A percentile compares a stretch with the other conserved stretches of the same genome.
Evolutionary conservation across 2,888 invertebrate species (phyloP).

Genomic region (Calliopum simillimum): DNA sequence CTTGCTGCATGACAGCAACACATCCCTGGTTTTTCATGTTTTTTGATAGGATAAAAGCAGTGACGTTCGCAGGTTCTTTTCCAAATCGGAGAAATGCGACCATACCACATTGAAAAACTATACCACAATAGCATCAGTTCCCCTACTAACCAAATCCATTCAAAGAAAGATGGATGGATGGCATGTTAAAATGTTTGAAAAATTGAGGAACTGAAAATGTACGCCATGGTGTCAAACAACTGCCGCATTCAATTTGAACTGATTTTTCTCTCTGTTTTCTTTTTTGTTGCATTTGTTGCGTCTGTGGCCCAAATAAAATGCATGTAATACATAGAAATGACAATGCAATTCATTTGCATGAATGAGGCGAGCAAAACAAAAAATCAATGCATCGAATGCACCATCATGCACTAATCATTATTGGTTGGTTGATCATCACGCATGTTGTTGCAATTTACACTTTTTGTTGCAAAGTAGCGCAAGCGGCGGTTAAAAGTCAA

Average conservation of each 20-base stretch:
- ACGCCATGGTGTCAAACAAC: background rate
- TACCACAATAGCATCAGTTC: too few species aligned
- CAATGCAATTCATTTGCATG: background rate
- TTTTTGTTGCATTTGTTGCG: background rate
- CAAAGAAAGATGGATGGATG: background rate
- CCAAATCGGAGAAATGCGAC: too few species aligned
- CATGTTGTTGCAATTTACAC: conserved; percentile 1
- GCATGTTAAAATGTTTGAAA: background rate
- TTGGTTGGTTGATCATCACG: too few species aligned
- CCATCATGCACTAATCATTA: background rate
- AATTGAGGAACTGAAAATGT: background rate
- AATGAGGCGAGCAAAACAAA: too few species aligned
- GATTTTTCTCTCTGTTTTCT: background rate
- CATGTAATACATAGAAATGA: conserved; percentile 2
- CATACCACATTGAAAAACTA: too few species aligned
- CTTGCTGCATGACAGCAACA: too few species aligned
- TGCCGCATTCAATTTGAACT: background rate
- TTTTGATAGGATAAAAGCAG: too few species aligned
- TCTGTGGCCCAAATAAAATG: background rate
- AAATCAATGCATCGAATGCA: background rate
- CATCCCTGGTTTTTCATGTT: too few species aligned
- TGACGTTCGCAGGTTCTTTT: too few species aligned
- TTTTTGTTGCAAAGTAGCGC: background rate
- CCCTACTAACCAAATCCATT: too few species aligned
- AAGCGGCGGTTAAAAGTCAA: conserved; percentile 3